These are phyloP conservation scores for Cynopterus sphinx DNA, from an alignment of 2,797 vertebrate species.

Conservation along the genomic window DNA sequence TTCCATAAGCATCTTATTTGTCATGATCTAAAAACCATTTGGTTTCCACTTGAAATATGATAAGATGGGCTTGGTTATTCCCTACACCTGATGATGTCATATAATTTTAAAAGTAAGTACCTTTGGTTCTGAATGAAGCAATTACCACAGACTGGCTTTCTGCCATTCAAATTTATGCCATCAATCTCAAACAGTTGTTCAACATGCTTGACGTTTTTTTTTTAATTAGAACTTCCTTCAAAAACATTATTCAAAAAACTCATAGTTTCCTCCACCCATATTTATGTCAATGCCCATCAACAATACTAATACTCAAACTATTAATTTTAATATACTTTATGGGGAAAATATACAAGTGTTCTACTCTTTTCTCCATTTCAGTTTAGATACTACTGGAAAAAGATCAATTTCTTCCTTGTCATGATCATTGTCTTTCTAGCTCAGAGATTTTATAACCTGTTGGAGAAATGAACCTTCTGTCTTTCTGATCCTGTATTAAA, in stretches of 20 bases:
- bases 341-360: neutral
- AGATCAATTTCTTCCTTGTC: neutral
- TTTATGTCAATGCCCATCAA: neutral
- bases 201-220: neutral
- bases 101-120: neutral
- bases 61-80: neutral
- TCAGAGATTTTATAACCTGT: neutral
- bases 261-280: neutral
- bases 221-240: neutral
- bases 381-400: neutral
- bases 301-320: neutral
- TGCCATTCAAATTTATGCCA: neutral
- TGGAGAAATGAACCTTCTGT: slow-evolving; percentile 24
- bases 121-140: neutral
- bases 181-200: neutral
- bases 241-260: neutral
- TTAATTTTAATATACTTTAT: neutral
- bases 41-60: neutral
- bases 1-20: neutral
- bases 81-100: neutral
- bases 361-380: neutral
- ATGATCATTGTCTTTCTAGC: neutral
- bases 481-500: slow-evolving; percentile 34
- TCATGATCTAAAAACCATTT: neutral
- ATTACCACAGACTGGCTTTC: neutral